Evolutionary conservation across 2,888 invertebrate species (phyloP).

Genomic region (Metellina segmentata): DNA sequence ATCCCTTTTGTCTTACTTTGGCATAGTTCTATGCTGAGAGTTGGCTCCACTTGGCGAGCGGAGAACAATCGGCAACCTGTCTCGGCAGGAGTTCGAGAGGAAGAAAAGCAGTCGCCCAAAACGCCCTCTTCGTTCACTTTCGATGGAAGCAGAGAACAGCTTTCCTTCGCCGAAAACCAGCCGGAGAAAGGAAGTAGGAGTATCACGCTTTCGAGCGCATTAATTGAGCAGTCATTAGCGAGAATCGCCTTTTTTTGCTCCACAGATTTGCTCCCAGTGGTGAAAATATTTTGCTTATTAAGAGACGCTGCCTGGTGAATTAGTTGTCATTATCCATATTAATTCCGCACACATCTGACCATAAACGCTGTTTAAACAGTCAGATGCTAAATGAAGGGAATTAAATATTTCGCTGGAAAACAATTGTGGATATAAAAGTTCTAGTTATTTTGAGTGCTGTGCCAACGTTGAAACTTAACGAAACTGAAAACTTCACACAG

Average conservation of each 20-base stretch:
- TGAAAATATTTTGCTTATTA: background rate
- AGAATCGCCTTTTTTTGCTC: background rate
- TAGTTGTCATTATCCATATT: background rate
- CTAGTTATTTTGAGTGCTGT: no score
- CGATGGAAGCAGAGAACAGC: background rate
- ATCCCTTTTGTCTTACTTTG: background rate
- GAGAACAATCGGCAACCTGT: slow-evolving; percentile 27
- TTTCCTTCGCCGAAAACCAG: background rate
- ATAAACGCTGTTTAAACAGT: background rate
- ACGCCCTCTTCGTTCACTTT: slow-evolving; percentile 22
- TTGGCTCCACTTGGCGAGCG: slow-evolving; percentile 28
- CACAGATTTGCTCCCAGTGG: background rate
- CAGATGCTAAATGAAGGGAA: background rate
- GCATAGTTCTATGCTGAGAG: background rate
- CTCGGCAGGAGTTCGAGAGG: slow-evolving; percentile 14
- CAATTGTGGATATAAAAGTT: no score
- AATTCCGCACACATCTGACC: background rate
- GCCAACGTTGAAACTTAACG: no score
- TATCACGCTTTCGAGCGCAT: background rate
- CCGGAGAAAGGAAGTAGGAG: slow-evolving; percentile 2
- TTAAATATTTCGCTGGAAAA: background rate
- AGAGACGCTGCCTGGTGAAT: background rate
- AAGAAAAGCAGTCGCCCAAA: slow-evolving; percentile 19
- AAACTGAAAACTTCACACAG: no score
- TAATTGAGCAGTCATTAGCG: background rate